Evolutionary conservation across 23 tunicate genomes (phyloP).

Genomic region (Phallusia fumigata): DNA sequence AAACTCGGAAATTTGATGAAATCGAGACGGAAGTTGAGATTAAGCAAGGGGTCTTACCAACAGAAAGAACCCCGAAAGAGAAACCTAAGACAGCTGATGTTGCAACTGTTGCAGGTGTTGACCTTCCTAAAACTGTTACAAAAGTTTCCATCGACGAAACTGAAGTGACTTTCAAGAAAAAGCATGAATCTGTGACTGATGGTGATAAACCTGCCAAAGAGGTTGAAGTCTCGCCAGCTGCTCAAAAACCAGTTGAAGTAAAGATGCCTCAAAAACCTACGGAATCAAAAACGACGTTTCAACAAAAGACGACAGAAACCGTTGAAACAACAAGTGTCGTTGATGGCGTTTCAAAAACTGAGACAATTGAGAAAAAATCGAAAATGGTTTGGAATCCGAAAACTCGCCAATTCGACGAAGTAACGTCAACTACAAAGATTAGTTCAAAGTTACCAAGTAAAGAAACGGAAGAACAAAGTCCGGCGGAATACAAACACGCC

Average conservation of each 20-base stretch:
- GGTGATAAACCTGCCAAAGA: no score
- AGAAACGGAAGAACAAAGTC: background rate
- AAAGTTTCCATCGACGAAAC: no score
- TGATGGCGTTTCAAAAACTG: background rate
- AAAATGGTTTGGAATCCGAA: constrained; percentile 48
- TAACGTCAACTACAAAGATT: background rate
- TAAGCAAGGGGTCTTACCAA: no score
- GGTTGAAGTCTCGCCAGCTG: no score
- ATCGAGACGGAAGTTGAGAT: constrained; percentile 7
- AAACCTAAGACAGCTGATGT: background rate
- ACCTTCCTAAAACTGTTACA: no score
- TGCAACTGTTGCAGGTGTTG: no score
- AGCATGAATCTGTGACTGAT: no score
- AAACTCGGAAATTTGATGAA: constrained; percentile 50
- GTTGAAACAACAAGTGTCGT: constrained; percentile 9
- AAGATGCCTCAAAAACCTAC: background rate
- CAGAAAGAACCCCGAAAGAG: background rate
- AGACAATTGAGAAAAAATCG: background rate
- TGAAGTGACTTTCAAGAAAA: no score
- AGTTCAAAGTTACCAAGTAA: background rate
- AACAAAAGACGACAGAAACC: background rate
- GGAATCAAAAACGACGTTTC: background rate
- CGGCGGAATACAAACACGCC: background rate
- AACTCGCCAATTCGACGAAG: constrained; percentile 23
- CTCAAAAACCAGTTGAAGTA: background rate